Evolutionary conservation across 2,113 vertebrate genomes (phyloP).

Genomic region (Peromyscus californicus): DNA sequence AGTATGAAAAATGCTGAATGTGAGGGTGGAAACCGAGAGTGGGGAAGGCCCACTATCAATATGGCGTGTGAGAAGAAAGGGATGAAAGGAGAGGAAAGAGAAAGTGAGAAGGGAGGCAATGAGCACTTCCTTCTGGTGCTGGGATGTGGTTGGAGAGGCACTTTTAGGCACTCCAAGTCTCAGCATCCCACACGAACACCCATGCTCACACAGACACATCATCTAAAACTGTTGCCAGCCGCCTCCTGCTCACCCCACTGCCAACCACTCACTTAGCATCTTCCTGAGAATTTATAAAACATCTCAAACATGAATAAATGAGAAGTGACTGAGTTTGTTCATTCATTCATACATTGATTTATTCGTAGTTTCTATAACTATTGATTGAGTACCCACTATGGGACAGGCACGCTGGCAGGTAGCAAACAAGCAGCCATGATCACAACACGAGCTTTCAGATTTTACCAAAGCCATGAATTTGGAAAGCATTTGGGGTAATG

Average conservation of each 20-base stretch:
- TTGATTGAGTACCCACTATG: slow-evolving; percentile 65
- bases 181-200: slow-evolving; percentile 78
- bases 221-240: slow-evolving; percentile 71
- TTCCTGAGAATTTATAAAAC: slow-evolving; percentile 69
- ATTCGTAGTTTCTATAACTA: slow-evolving; percentile 62
- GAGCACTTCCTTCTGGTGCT: slow-evolving; percentile 63
- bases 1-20: background rate
- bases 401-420: slow-evolving; percentile 22
- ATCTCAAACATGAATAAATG: slow-evolving; percentile 71
- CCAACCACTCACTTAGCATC: slow-evolving; percentile 70
- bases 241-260: slow-evolving; percentile 71
- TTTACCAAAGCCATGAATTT: background rate
- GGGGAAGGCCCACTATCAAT: slow-evolving; percentile 74
- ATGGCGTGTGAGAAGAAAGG: slow-evolving; percentile 65
- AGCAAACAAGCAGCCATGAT: background rate
- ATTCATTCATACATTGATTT: slow-evolving; percentile 69
- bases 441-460: background rate
- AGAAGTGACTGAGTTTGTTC: slow-evolving; percentile 60
- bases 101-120: slow-evolving; percentile 53
- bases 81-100: slow-evolving; percentile 55
- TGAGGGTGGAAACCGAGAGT: slow-evolving; percentile 71
- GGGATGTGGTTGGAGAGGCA: slow-evolving; percentile 48
- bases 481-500: background rate
- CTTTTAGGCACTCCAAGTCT: slow-evolving; percentile 62
- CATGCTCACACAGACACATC: slow-evolving; percentile 77